Percentiles rank a stretch among this genome's conserved stretches.
These are phyloP conservation scores for Melipona quadrifasciata DNA, from an alignment of 1,140 invertebrate species.

Conservation along the genomic window DNA sequence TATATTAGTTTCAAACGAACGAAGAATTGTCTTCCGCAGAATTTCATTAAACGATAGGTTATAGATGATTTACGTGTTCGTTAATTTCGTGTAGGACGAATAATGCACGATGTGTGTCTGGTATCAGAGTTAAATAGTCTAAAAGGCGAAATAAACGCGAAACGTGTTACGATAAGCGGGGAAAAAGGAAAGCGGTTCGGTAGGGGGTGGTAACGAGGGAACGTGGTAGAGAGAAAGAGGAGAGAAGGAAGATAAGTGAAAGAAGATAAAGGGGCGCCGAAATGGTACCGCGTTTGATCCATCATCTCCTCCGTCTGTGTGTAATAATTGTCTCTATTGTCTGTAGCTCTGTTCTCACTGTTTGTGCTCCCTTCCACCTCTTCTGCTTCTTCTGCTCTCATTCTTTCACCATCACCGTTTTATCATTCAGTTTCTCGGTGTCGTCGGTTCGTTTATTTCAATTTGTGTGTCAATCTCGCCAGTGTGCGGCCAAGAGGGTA, in stretches of 20 bases:
- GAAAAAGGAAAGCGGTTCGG: neutral
- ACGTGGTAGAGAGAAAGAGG: neutral
- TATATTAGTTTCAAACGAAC: constrained; percentile 38
- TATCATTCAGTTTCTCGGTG: constrained; percentile 53
- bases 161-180: constrained; percentile 25
- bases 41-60: constrained; percentile 21
- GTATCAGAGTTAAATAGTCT: constrained; percentile 33
- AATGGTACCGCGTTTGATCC: constrained; percentile 64
- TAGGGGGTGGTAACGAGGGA: neutral
- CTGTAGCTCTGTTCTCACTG: constrained; percentile 44
- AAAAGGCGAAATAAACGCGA: constrained; percentile 37
- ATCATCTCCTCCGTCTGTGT: constrained; percentile 57
- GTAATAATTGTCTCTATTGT: constrained; percentile 68
- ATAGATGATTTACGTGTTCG: neutral
- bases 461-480: constrained; percentile 56
- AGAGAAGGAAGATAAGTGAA: constrained; percentile 38
- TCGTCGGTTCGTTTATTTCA: constrained; percentile 47
- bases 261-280: constrained; percentile 51
- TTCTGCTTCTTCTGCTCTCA: constrained; percentile 12
- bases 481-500: neutral
- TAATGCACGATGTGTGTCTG: neutral
- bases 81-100: constrained; percentile 26
- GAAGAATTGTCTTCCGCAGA: constrained; percentile 26
- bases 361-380: constrained; percentile 35
- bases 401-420: constrained; percentile 43